A percentile compares a stretch with the other conserved stretches of the same genome.
Conservation (phyloP, 1,140 invertebrate genomes). For the Camponotus floridanus region DNA sequence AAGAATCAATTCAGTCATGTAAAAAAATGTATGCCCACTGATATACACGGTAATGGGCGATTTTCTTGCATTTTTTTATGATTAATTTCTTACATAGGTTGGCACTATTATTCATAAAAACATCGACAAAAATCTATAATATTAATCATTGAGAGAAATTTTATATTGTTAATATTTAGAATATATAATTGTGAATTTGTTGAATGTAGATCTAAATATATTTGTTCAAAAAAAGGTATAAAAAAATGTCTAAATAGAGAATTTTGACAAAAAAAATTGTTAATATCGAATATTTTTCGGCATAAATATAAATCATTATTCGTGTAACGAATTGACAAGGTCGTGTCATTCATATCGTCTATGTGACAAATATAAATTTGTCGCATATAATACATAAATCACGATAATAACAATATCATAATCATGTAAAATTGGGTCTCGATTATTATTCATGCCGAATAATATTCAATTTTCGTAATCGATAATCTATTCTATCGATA, state of each 20-base stretch:
- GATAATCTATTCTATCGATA: background rate
- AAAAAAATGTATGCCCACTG: background rate
- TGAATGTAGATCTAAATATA: background rate
- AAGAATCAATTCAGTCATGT: conserved; percentile 26
- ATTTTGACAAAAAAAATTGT: background rate
- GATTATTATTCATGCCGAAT: conserved; percentile 8
- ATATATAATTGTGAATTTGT: background rate
- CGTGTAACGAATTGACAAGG: conserved; percentile 6
- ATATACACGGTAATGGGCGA: background rate
- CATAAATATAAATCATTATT: background rate
- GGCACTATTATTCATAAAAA: conserved; percentile 34
- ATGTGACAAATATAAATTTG: background rate
- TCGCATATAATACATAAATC: background rate
- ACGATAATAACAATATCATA: background rate
- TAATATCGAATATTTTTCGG: background rate
- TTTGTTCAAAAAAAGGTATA: background rate
- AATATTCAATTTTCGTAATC: conserved; percentile 22
- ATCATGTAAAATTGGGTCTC: background rate
- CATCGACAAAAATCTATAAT: background rate
- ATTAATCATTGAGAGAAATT: background rate
- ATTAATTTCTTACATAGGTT: conserved; percentile 6
- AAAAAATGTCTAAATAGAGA: background rate
- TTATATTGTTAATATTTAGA: background rate
- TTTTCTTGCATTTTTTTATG: background rate
- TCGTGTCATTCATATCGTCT: background rate